A percentile compares a stretch with the other conserved stretches of the same genome.
phyloP scores from a whole-genome alignment of 1,140 invertebrate species.

The Brachionus angularis region DNA sequence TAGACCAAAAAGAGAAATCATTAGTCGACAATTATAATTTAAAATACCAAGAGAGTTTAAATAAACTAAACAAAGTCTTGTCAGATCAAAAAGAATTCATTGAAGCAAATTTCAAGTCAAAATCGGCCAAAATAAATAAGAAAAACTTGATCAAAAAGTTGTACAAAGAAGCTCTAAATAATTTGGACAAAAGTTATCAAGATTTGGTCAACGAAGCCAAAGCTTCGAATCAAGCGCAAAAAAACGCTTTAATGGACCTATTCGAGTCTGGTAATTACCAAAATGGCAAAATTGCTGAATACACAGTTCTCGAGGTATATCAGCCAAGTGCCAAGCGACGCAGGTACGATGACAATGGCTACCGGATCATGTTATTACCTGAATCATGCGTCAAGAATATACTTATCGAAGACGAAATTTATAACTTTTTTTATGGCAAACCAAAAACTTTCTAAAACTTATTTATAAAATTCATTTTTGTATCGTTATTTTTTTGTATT shows the following conservation, averaged over 20 bases:
- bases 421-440: slow-evolving; percentile 27
- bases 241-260: slow-evolving; percentile 3
- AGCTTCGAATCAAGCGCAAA: background rate
- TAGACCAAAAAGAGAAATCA: too few species aligned
- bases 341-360: background rate
- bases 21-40: too few species aligned
- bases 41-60: too few species aligned
- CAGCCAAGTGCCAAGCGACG: background rate
- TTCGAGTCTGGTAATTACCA: slow-evolving; percentile 9
- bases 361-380: background rate
- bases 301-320: background rate
- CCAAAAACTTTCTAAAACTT: background rate
- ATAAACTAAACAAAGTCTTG: too few species aligned
- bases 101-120: too few species aligned
- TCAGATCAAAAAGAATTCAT: too few species aligned
- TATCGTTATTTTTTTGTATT: too few species aligned
- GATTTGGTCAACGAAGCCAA: background rate
- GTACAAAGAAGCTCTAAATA: background rate
- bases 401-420: slow-evolving; percentile 2
- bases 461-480: background rate
- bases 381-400: slow-evolving; percentile 8
- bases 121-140: too few species aligned
- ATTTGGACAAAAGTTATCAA: background rate
- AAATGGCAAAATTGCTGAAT: slow-evolving; percentile 1
- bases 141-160: too few species aligned